Evolutionary conservation across 2,888 invertebrate species (phyloP), one percentile per base, ranked within the genome.

Genomic region (Teinopalpus imperialis): DNA sequence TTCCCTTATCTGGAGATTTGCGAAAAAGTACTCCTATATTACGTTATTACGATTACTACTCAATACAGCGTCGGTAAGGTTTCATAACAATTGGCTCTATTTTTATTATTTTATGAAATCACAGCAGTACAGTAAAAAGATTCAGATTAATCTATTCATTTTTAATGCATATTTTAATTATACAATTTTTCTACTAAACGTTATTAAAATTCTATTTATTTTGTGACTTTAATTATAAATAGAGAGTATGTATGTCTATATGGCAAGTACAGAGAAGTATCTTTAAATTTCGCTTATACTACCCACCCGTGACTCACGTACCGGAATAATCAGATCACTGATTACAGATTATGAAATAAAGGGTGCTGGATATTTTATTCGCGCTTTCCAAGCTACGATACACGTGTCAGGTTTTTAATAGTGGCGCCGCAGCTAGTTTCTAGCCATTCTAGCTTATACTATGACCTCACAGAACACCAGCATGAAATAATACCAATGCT

Each of bases 1-100:
- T 86, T 73, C 72, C 72, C 74, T 78, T 82, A 83, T 81, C 82
- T 75, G 59, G 61, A 69, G 75, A 81, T 83, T 82, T 63, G 52
- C 67, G 69, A 77, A 85, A 81, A 83, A 81, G 78, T 79, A 70
- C 69, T 71, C 71, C 74, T 76, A 81, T 82, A 82, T 83, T 78
- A 76, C 64, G 53, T 59, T 63, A 63, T 61, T 62, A 63, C 72
- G 72, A 72, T 81, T 70, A 75, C 65, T 55, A 44, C 57, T 52
- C 61, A 62, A 61, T 62, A 59, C 59, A 54, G 49, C 53, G 44
- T 52, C 48, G 58, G 54, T 63, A 65, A 66, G 61, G 63, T 62
- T 63, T 49, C 57, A 51, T 45, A 48, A 57, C 44, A 56, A 54
- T n/a, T n/a, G n/a, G n/a, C n/a, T n/a, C n/a, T n/a, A n/a, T n/a